Percentiles rank a stretch among this genome's conserved stretches.
Evolutionary conservation across 2,888 invertebrate genomes (phyloP).

Genomic region (Hofmannophila pseudospretella): DNA sequence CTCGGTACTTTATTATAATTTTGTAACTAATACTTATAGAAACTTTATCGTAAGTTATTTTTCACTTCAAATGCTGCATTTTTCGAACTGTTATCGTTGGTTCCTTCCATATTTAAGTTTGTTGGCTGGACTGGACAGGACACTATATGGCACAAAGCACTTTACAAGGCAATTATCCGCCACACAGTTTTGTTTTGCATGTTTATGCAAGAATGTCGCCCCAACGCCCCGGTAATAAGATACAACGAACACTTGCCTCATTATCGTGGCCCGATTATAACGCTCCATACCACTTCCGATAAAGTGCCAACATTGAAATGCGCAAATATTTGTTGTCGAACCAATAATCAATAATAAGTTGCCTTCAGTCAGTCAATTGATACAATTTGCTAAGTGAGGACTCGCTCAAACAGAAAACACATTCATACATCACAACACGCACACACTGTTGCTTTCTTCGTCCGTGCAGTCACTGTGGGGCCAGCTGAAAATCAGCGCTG

Average conservation of each 20-base stretch:
- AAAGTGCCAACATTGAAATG: no score
- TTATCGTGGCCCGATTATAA: constrained; percentile 24
- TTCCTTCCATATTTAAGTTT: background rate
- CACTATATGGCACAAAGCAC: constrained; percentile 4
- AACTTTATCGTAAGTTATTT: background rate
- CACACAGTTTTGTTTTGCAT: no score
- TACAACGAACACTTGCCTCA: constrained; percentile 41
- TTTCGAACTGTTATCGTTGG: background rate
- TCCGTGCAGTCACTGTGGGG: no score
- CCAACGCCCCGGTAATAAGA: constrained; percentile 57
- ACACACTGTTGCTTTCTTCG: no score
- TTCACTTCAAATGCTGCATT: background rate
- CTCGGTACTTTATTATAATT: background rate
- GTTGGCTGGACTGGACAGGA: constrained; percentile 3
- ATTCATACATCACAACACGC: no score
- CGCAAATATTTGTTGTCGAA: background rate
- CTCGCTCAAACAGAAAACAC: no score
- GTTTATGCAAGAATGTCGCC: constrained; percentile 35
- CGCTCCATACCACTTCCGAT: background rate
- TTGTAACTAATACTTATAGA: background rate
- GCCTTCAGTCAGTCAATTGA: no score
- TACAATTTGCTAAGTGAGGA: no score
- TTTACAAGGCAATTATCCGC: constrained; percentile 14
- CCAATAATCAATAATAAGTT: no score
- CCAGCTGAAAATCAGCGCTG: no score